Base-by-base conservation (phyloP, 2,888 invertebrate species). In the Stenurella melanura region DNA sequence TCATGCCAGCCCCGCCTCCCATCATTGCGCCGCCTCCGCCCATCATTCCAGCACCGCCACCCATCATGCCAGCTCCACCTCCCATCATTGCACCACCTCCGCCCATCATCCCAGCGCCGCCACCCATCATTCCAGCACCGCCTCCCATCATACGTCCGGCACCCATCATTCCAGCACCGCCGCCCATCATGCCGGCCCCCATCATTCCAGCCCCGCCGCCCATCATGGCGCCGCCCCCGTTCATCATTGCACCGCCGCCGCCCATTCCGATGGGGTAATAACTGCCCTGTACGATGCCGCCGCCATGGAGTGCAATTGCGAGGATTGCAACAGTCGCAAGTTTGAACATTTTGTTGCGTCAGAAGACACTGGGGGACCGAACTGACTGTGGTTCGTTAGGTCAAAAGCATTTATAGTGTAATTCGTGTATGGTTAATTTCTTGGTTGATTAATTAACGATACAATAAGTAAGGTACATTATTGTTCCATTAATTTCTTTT, bases 261-360 rank as follows among this genome's bases (percentile, higher is more conserved):
- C 75, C 75, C 66, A 71, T 66, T 56, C 73, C 67, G 11, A 73
- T 57, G 4, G 76, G 92, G 83, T 92, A 92, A 83, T 92, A 92
- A 79, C 89, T 90, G 87, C 91, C 91, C 88, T 92, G 91, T 87
- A 91, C 91, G 61, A 92, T 90, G 88, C 91, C 91, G 81, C 63
- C 17, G 57, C 92, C 90, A 88, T 91, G 91, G 81, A 73, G 66
- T 15, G 54, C 15, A 11, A 73, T 57, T 58, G 68, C 60, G 2
- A 57, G 57, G 19, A 60, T 34, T 21, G 42, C 1, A 6, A 72
- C 5, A 30, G 63, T 69, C 26, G 42, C 30, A 9, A 69, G 18
- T 56, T 67, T 63, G 38, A 76, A 73, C 76, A 76, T 76, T 50
- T 70, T 73, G 50, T 12, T 34, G 58, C 38, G 74, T 68, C 54